A percentile compares a stretch with the other conserved stretches of the same genome.
These are phyloP conservation scores for Cyphomyrus plagiostoma DNA, from an alignment of 2,113 vertebrate genomes.

Conservation along the genomic window DNA sequence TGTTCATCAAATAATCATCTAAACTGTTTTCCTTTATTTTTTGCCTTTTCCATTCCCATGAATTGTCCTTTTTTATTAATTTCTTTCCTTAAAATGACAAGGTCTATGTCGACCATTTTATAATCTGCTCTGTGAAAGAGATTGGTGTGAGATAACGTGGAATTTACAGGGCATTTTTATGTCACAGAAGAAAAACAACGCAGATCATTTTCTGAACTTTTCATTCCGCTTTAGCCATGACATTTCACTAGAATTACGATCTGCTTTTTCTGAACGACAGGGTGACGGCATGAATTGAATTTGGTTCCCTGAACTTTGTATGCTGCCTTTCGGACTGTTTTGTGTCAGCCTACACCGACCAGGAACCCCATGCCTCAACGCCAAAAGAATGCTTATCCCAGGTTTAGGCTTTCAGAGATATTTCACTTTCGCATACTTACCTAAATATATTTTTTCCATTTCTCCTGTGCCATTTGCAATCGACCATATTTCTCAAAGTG, in stretches of 20 bases:
- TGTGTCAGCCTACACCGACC: background rate
- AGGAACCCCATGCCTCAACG: background rate
- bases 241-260: slow-evolving; percentile 7
- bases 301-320: background rate
- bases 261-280: background rate
- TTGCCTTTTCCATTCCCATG: background rate
- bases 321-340: background rate
- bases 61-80: background rate
- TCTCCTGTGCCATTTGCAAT: background rate
- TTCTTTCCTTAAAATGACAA: background rate
- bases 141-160: background rate
- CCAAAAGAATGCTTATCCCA: background rate
- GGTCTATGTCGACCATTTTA: no score
- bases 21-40: background rate
- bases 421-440: background rate
- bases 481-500: background rate
- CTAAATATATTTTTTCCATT: background rate
- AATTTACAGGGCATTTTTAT: background rate
- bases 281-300: background rate
- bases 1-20: background rate
- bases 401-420: background rate
- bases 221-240: background rate
- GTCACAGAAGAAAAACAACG: slow-evolving; percentile 9
- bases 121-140: background rate
- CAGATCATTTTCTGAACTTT: background rate